phyloP scores from a whole-genome alignment of 1,140 invertebrate species.

The Drosophila saltans region DNA sequence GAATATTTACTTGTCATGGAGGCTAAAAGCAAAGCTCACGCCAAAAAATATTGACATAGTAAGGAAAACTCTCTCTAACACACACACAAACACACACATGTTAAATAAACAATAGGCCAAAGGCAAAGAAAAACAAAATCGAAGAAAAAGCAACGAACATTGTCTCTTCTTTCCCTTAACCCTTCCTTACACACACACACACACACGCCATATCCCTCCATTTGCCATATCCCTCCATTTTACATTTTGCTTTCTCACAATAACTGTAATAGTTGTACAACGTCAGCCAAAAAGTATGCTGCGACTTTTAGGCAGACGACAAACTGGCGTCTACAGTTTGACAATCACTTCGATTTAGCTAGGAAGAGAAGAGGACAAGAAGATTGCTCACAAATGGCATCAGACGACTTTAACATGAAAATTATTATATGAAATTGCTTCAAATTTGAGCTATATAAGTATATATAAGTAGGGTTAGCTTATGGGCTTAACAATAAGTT shows the following conservation, averaged over 20 bases:
- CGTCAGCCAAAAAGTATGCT: constrained; percentile 71
- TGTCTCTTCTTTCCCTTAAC: neutral
- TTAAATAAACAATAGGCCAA: constrained; percentile 69
- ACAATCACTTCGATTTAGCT: constrained; percentile 19
- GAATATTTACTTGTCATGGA: constrained; percentile 75
- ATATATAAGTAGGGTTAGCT: too few relatives aligned
- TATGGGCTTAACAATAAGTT: too few relatives aligned
- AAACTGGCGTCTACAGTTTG: constrained; percentile 70
- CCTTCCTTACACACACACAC: neutral
- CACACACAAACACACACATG: constrained; percentile 27
- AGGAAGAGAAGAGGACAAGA: too few relatives aligned
- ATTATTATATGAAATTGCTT: too few relatives aligned
- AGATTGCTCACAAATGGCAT: too few relatives aligned
- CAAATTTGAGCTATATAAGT: too few relatives aligned
- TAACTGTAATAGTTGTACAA: constrained; percentile 70
- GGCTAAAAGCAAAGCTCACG: constrained; percentile 78
- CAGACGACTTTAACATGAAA: too few relatives aligned
- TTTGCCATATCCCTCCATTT: too few relatives aligned
- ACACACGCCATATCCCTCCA: too few relatives aligned
- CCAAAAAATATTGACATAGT: constrained; percentile 80
- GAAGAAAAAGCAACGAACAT: constrained; percentile 27
- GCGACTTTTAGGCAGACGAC: constrained; percentile 67
- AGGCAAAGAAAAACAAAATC: constrained; percentile 46
- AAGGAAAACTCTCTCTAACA: constrained; percentile 47
- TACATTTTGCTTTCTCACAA: constrained; percentile 9